Evolutionary conservation across 2,888 invertebrate genomes (phyloP).

Genomic region (Napeogenes inachia): DNA sequence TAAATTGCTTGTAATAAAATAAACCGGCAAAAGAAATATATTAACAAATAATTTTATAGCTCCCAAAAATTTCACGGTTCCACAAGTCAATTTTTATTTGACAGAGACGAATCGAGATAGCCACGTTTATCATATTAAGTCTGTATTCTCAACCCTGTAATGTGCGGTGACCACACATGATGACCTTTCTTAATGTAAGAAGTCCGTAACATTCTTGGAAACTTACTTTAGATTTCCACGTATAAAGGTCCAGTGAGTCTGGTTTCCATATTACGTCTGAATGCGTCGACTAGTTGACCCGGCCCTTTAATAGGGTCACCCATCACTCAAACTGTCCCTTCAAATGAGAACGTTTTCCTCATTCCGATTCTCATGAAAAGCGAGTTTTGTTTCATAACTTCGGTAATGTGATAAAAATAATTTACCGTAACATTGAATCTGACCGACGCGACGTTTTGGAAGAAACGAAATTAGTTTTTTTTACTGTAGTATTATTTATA

Average conservation of each 20-base stretch:
- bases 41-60: background rate
- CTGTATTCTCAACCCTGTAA: slow-evolving; percentile 29
- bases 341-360: slow-evolving; percentile 29
- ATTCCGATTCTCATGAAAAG: slow-evolving; percentile 26
- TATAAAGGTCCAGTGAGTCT: slow-evolving; percentile 15
- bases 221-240: background rate
- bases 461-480: no score
- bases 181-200: slow-evolving; percentile 20
- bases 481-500: no score
- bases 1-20: no score
- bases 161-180: slow-evolving; percentile 18
- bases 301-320: slow-evolving; percentile 35
- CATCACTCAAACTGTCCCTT: slow-evolving; percentile 35
- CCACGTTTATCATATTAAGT: slow-evolving; percentile 29
- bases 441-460: no score
- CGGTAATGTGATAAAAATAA: slow-evolving; percentile 17
- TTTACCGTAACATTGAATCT: no score
- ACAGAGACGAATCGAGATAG: slow-evolving; percentile 25
- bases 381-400: slow-evolving; percentile 27
- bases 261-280: slow-evolving; percentile 23
- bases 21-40: background rate
- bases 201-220: slow-evolving; percentile 4
- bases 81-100: slow-evolving; percentile 11
- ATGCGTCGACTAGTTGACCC: slow-evolving; percentile 32
- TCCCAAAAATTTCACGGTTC: background rate